Conservation (phyloP, 2,113 vertebrate genomes). For the Leuciscus idus region DNA sequence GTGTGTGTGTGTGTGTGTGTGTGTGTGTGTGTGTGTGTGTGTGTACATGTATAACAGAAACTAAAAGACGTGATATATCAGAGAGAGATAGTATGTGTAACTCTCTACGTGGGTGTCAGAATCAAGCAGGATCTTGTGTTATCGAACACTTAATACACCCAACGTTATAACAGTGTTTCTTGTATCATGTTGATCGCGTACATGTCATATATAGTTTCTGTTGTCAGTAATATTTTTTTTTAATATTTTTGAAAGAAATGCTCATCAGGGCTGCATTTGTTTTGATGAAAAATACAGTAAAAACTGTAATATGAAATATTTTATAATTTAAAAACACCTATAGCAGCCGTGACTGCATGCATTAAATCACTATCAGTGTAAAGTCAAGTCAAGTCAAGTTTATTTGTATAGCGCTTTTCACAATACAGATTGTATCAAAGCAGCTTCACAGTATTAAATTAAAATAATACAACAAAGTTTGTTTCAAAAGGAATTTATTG, state of each 20-base stretch:
- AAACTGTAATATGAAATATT: too few species aligned
- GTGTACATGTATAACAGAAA: background rate
- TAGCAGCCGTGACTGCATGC: background rate
- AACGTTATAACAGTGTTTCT: background rate
- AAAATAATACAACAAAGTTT: too few species aligned
- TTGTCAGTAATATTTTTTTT: too few species aligned
- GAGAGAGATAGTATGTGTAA: background rate
- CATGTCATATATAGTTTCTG: background rate
- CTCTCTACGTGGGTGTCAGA: background rate
- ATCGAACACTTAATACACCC: background rate
- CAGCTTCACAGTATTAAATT: too few species aligned
- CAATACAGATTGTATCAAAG: too few species aligned
- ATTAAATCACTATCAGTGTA: slow-evolving; percentile 12
- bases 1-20: background rate
- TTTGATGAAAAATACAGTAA: too few species aligned
- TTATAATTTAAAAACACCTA: background rate
- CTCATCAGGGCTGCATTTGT: too few species aligned
- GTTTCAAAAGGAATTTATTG: too few species aligned
- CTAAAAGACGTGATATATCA: background rate
- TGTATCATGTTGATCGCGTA: background rate
- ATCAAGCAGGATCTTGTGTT: background rate
- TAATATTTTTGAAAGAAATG: too few species aligned
- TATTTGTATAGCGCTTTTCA: too few species aligned
- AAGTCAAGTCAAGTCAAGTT: too few species aligned
- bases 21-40: background rate